Percentiles rank a stretch among this genome's conserved stretches.
These are phyloP conservation scores for Lethocerus indicus DNA, from an alignment of 1,140 invertebrate genomes.

Conservation along the genomic window DNA sequence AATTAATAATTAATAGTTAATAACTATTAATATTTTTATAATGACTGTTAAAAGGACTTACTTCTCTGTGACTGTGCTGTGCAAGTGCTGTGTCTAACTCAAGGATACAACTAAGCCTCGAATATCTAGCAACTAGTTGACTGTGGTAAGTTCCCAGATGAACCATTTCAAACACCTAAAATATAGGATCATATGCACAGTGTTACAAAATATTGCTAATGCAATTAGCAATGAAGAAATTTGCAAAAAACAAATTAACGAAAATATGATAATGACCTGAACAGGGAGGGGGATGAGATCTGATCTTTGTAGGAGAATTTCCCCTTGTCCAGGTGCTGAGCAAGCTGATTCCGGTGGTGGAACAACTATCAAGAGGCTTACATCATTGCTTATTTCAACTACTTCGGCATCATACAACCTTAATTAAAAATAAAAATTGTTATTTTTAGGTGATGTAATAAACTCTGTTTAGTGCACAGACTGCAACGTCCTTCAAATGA, in stretches of 20 bases:
- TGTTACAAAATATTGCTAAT: neutral
- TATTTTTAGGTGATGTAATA: too few relatives aligned
- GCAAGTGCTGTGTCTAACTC: slow-evolving; percentile 84
- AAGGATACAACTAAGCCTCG: slow-evolving; percentile 74
- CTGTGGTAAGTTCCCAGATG: slow-evolving; percentile 81
- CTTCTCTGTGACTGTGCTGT: slow-evolving; percentile 76
- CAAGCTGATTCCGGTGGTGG: slow-evolving; percentile 81
- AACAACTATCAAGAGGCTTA: slow-evolving; percentile 77
- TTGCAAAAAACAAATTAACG: too few relatives aligned
- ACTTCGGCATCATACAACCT: slow-evolving; percentile 82
- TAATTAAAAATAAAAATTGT: slow-evolving; percentile 8
- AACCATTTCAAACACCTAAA: slow-evolving; percentile 66
- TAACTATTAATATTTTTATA: too few relatives aligned
- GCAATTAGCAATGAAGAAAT: neutral
- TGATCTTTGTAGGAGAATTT: slow-evolving; percentile 56
- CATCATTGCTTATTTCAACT: slow-evolving; percentile 71
- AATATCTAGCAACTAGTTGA: slow-evolving; percentile 74
- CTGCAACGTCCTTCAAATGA: too few relatives aligned
- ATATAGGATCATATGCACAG: slow-evolving; percentile 8
- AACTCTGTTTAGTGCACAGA: too few relatives aligned
- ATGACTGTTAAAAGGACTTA: slow-evolving; percentile 21
- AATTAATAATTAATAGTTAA: too few relatives aligned
- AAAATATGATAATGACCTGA: slow-evolving; percentile 29
- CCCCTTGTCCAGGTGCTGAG: slow-evolving; percentile 71
- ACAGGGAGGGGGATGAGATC: slow-evolving; percentile 75